Conservation (phyloP, 2,797 vertebrate species). For the Monodelphis domestica region DNA sequence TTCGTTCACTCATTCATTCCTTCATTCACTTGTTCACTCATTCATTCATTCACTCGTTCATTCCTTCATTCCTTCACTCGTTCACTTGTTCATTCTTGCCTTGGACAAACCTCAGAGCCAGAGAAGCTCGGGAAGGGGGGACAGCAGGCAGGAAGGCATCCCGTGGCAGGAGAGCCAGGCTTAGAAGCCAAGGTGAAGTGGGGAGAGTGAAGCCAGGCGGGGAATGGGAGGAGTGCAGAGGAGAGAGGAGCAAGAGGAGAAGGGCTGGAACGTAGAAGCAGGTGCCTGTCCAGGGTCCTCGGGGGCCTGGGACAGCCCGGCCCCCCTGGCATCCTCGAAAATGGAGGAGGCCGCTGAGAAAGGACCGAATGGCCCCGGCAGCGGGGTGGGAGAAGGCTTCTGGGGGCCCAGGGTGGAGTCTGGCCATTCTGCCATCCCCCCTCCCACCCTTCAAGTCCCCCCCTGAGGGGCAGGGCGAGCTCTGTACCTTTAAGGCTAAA, state of each 20-base stretch:
- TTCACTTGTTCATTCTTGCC: neutral
- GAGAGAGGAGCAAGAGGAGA: neutral
- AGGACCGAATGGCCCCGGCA: neutral
- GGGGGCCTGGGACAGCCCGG: too few species aligned
- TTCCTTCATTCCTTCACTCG: too few species aligned
- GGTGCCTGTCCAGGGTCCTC: neutral
- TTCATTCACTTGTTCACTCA: too few species aligned
- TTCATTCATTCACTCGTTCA: too few species aligned
- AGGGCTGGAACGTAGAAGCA: neutral
- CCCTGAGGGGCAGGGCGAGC: conserved; percentile 69
- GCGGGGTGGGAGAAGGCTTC: conserved; percentile 33
- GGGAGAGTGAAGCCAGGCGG: neutral
- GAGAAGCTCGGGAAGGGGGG: too few species aligned
- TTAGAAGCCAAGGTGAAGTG: neutral
- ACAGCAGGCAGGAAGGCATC: too few species aligned
- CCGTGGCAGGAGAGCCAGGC: neutral
- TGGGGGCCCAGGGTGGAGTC: conserved; percentile 57
- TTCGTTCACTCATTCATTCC: too few species aligned
- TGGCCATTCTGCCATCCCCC: neutral
- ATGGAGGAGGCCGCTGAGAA: neutral
- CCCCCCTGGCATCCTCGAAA: too few species aligned
- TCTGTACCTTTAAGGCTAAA: conserved; percentile 84
- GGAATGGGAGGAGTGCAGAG: neutral
- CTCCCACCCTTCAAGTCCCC: conserved; percentile 16
- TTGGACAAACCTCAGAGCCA: too few species aligned